phyloP scores from a whole-genome alignment of 2,113 vertebrate species.

The Equus quagga region DNA sequence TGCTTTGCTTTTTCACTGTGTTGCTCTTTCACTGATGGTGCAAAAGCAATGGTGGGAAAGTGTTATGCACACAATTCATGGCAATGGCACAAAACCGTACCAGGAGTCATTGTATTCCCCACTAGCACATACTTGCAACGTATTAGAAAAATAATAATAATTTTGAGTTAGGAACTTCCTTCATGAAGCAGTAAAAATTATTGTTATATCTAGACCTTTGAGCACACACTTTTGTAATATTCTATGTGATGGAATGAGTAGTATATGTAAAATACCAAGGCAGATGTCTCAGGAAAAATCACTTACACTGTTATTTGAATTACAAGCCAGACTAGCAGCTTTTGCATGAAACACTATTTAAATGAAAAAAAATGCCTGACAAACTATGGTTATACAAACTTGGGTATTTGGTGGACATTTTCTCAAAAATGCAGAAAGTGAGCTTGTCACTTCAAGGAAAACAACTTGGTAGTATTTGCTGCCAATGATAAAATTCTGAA shows the following conservation, averaged over 20 bases:
- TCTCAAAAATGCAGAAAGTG: background rate
- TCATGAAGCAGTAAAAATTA: background rate
- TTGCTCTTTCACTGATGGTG: background rate
- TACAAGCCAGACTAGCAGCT: background rate
- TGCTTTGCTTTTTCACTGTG: background rate
- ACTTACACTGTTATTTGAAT: background rate
- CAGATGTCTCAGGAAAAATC: background rate
- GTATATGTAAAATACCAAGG: background rate
- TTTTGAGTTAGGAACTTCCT: background rate
- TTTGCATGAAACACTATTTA: background rate
- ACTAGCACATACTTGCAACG: no score
- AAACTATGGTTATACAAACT: background rate
- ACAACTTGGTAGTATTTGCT: background rate
- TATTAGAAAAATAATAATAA: no score
- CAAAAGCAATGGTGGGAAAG: background rate
- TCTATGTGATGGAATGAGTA: background rate
- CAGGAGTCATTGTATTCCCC: background rate
- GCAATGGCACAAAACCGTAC: background rate
- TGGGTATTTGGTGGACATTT: background rate
- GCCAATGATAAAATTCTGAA: background rate
- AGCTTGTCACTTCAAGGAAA: background rate
- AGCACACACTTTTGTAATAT: background rate
- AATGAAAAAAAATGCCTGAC: background rate
- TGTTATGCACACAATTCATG: background rate
- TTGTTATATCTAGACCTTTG: background rate